Conservation (phyloP, 2,113 vertebrate genomes). For the Dinomys branickii region DNA sequence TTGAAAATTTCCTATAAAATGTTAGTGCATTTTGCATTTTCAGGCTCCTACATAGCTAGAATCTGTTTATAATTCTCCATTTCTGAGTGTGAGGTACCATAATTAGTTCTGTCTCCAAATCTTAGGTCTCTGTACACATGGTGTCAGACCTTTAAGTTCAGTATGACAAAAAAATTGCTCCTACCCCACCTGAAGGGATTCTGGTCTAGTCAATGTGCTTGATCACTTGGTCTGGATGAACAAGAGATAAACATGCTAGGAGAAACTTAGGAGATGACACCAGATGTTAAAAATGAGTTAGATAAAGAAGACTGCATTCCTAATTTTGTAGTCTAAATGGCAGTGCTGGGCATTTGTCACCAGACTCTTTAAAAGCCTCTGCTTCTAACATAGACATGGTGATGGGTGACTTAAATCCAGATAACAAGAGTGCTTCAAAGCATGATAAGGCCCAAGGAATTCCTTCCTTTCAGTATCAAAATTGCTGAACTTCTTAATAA, state of each 20-base stretch:
- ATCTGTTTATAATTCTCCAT: neutral
- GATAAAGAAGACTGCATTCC: slow-evolving; percentile 12
- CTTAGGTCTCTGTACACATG: slow-evolving; percentile 28
- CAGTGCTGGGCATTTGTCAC: slow-evolving; percentile 55
- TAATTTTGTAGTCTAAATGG: slow-evolving; percentile 53
- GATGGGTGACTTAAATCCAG: slow-evolving; percentile 56
- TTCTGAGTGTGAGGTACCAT: neutral
- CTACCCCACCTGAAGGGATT: neutral
- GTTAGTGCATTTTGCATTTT: slow-evolving; percentile 5
- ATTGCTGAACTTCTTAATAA: slow-evolving; percentile 63
- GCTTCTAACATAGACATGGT: slow-evolving; percentile 59
- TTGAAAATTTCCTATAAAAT: neutral
- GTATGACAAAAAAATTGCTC: neutral
- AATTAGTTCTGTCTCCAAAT: neutral
- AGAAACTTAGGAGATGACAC: slow-evolving; percentile 39
- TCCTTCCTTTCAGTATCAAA: slow-evolving; percentile 54
- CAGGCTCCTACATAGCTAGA: neutral
- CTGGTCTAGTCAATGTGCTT: neutral
- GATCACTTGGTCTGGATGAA: slow-evolving; percentile 13
- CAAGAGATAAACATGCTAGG: neutral
- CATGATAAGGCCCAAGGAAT: slow-evolving; percentile 68
- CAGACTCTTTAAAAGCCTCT: slow-evolving; percentile 49
- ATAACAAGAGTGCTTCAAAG: slow-evolving; percentile 34
- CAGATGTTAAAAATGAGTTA: slow-evolving; percentile 55
- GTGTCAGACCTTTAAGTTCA: neutral